These are phyloP conservation scores for Andrena marginata DNA, from an alignment of 2,888 invertebrate species.

Conservation along the genomic window DNA sequence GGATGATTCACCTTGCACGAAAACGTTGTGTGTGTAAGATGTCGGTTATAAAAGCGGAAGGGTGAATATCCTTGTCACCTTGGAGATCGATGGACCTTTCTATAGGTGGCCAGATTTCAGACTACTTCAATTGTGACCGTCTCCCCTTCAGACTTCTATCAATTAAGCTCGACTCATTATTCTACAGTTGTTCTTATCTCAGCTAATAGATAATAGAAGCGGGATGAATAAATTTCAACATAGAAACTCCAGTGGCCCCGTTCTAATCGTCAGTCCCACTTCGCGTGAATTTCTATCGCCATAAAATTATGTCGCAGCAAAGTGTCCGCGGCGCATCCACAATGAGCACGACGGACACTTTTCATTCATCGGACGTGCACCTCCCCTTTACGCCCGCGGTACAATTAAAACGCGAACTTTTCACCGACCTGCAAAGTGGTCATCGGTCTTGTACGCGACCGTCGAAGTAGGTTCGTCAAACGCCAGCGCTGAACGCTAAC, in stretches of 20 bases:
- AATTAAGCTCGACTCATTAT: not conserved
- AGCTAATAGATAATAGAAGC: not conserved
- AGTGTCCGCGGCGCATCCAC: conserved; percentile 50
- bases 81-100: conserved; percentile 3
- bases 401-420: conserved; percentile 41
- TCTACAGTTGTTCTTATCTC: not conserved
- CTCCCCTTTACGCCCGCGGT: conserved; percentile 45
- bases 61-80: not conserved
- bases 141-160: not conserved
- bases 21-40: conserved; percentile 11
- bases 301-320: conserved; percentile 47
- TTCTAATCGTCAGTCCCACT: conserved; percentile 52
- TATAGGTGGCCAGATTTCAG: too few species aligned
- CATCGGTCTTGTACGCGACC: conserved; percentile 24
- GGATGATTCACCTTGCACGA: conserved; percentile 52
- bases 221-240: not conserved
- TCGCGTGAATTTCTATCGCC: conserved; percentile 57
- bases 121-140: not conserved
- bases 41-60: not conserved
- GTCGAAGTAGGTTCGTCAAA: not conserved
- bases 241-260: conserved; percentile 30
- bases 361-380: conserved; percentile 56
- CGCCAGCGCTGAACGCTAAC: too few species aligned
- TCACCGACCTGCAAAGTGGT: conserved; percentile 57
- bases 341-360: conserved; percentile 57